phyloP scores from a whole-genome alignment of 2,888 invertebrate genomes.

The Gryllus longicercus region DNA sequence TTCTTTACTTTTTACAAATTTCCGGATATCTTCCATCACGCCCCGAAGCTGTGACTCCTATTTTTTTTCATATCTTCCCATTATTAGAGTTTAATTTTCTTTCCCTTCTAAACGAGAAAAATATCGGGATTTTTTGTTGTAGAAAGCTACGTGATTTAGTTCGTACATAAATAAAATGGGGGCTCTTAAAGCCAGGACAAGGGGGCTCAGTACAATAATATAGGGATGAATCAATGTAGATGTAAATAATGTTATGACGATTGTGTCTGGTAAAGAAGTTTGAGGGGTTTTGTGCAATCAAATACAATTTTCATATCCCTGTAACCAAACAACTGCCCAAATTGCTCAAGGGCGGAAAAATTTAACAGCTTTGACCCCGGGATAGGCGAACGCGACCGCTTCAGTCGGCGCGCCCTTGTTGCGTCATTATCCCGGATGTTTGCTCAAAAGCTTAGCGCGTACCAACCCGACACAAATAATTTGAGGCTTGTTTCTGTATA shows the following conservation, averaged over 20 bases:
- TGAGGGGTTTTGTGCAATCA: not conserved
- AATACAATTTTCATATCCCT: not conserved
- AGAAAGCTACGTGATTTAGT: not conserved
- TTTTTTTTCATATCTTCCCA: not conserved
- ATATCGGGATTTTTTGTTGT: not conserved
- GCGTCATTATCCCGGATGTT: conserved; percentile 1
- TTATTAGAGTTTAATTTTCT: not conserved
- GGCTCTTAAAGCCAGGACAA: not conserved
- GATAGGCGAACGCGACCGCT: not conserved
- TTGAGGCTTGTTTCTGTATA: not conserved
- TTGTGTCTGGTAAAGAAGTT: not conserved
- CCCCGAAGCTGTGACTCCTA: not conserved
- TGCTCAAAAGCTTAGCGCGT: not conserved
- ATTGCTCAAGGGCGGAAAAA: not conserved
- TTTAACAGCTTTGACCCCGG: not conserved
- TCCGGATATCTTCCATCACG: not conserved
- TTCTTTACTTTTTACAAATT: not conserved
- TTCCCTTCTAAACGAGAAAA: not conserved
- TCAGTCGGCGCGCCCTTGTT: not conserved
- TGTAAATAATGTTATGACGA: not conserved
- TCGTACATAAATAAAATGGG: not conserved
- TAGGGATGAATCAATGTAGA: not conserved
- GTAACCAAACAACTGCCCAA: not conserved
- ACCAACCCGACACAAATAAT: not conserved
- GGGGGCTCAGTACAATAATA: not conserved